These are phyloP conservation scores for Bombyx mori DNA, from an alignment of 1,140 invertebrate genomes.

Conservation along the genomic window ASM3026992v2 NC_085127.1:14005501-14006000, in stretches of 20 bases:
- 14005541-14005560: too few relatives aligned
- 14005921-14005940: conserved; percentile 27
- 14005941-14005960: conserved; percentile 19
- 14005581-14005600: too few relatives aligned
- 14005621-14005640: too few relatives aligned
- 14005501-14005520: too few relatives aligned
- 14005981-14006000: conserved; percentile 1
- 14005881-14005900: conserved; percentile 15
- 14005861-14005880: conserved; percentile 83
- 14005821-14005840: conserved; percentile 86
- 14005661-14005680: too few relatives aligned
- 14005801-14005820: conserved; percentile 82
- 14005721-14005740: conserved; percentile 66
- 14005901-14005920: conserved; percentile 19
- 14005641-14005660: too few relatives aligned
- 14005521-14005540: too few relatives aligned
- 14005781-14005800: conserved; percentile 91
- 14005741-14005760: conserved; percentile 93
- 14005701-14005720: too few relatives aligned
- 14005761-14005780: conserved; percentile 96
- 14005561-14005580: too few relatives aligned
- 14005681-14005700: too few relatives aligned
- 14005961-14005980: conserved; percentile 18
- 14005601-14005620: too few relatives aligned
- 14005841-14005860: conserved; percentile 85